phyloP scores from a whole-genome alignment of 2,888 invertebrate genomes.

The Seira ritae region DNA sequence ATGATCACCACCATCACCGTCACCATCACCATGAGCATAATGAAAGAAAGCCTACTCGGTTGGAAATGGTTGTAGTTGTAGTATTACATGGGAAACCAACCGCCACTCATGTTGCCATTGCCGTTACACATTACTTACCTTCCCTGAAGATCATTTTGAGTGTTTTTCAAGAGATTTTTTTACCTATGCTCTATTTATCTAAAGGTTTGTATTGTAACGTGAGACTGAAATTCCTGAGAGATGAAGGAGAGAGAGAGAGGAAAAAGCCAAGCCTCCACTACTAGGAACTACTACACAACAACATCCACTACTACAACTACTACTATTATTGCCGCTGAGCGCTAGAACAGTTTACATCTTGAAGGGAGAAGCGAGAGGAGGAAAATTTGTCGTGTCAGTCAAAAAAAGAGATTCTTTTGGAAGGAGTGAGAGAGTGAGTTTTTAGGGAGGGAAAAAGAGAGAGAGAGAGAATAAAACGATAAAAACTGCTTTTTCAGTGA shows the following conservation, averaged over 20 bases:
- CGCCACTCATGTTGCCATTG: background rate
- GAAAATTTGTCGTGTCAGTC: background rate
- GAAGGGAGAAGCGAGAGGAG: background rate
- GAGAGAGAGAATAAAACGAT: constrained; percentile 13
- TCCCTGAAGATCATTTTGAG: too few relatives aligned
- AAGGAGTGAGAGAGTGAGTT: too few relatives aligned
- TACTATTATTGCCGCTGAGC: too few relatives aligned
- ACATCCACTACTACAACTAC: too few relatives aligned
- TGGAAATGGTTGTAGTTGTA: too few relatives aligned
- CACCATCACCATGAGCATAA: too few relatives aligned
- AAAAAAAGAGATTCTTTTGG: background rate
- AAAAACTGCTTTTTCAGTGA: constrained; percentile 12
- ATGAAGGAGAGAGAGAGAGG: background rate
- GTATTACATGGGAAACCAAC: background rate
- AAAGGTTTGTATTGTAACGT: background rate
- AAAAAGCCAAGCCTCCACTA: background rate
- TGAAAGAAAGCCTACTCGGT: too few relatives aligned
- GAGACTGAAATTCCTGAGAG: background rate
- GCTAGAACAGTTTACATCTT: background rate
- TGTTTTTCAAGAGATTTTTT: background rate
- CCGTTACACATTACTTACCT: too few relatives aligned
- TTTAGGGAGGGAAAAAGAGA: background rate
- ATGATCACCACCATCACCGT: too few relatives aligned
- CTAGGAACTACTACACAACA: too few relatives aligned
- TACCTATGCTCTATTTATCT: background rate